A percentile compares a stretch with the other conserved stretches of the same genome.
Conservation (phyloP, 2,888 invertebrate species). For the Eupithecia pulchellata region DNA sequence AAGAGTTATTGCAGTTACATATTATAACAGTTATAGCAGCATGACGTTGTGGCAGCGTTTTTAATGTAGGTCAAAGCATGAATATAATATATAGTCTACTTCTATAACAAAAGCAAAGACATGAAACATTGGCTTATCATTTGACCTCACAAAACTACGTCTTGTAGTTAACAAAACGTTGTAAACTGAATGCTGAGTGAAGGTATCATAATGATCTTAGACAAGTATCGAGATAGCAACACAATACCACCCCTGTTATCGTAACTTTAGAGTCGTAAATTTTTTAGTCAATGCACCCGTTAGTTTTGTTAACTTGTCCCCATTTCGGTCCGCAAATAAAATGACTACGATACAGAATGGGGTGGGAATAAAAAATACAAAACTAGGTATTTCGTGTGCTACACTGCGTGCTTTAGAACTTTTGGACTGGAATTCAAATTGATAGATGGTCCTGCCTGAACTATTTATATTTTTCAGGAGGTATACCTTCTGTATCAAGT, state of each 20-base stretch:
- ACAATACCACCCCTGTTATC: constrained; percentile 8
- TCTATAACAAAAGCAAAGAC: no score
- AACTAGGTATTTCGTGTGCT: constrained; percentile 4
- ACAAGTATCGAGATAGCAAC: not conserved
- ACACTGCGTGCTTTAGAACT: not conserved
- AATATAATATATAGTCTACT: not conserved
- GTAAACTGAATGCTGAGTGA: not conserved
- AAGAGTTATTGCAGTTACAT: constrained; percentile 21
- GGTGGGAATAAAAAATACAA: constrained; percentile 27
- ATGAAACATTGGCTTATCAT: no score
- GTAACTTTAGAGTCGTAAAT: constrained; percentile 42
- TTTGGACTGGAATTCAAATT: constrained; percentile 7
- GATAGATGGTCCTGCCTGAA: not conserved
- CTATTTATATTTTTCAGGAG: no score
- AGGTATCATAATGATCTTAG: not conserved
- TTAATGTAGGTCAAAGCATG: not conserved
- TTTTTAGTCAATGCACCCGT: constrained; percentile 40
- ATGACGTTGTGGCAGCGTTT: constrained; percentile 38
- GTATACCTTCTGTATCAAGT: no score
- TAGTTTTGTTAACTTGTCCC: constrained; percentile 39
- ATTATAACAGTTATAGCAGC: constrained; percentile 38
- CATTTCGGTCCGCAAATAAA: constrained; percentile 39
- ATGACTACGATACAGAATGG: constrained; percentile 36
- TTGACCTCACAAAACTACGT: no score
- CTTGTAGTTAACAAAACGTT: not conserved